These are phyloP conservation scores for Agrilus biguttatus DNA, from an alignment of 2,888 invertebrate species.

Conservation along the genomic window DNA sequence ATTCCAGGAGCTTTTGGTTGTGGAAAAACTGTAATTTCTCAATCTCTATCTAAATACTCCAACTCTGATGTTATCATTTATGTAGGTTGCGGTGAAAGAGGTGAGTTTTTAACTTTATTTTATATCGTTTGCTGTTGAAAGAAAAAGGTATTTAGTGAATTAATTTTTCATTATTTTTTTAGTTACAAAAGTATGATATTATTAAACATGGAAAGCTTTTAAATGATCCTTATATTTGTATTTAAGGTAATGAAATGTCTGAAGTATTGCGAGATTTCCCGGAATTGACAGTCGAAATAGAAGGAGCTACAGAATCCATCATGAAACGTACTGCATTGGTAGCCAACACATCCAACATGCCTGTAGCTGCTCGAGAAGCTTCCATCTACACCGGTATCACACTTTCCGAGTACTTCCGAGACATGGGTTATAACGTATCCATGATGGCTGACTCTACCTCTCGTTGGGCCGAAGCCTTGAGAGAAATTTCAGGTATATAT, in stretches of 20 bases:
- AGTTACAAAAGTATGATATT: not conserved
- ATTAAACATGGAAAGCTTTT: not conserved
- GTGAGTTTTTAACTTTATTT: constrained; percentile 28
- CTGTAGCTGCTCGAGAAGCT: constrained; percentile 98
- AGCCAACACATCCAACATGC: constrained; percentile 99
- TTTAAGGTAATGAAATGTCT: constrained; percentile 90
- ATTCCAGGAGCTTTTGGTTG: constrained; percentile 99
- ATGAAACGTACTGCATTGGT: constrained; percentile 99
- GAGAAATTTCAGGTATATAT: constrained; percentile 82
- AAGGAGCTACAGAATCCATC: constrained; percentile 92
- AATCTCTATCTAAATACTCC: constrained; percentile 97
- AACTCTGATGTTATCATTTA: constrained; percentile 99
- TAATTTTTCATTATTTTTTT: constrained; percentile 1
- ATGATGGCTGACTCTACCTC: constrained; percentile 99
- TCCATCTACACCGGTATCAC: constrained; percentile 99
- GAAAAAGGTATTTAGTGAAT: not conserved
- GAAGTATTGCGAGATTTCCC: constrained; percentile 99
- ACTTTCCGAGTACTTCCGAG: constrained; percentile 97
- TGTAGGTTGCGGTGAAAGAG: constrained; percentile 99
- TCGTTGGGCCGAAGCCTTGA: constrained; percentile 98
- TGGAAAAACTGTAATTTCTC: constrained; percentile 99
- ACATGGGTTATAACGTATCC: constrained; percentile 99
- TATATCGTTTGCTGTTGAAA: constrained; percentile 1
- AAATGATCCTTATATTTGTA: constrained; percentile 13
- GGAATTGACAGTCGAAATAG: constrained; percentile 93